Percentiles rank a stretch among this genome's conserved stretches.
These are phyloP conservation scores for Phylloscopus trochiloides DNA, from an alignment of 2,113 vertebrate species.

Conservation along the genomic window DNA sequence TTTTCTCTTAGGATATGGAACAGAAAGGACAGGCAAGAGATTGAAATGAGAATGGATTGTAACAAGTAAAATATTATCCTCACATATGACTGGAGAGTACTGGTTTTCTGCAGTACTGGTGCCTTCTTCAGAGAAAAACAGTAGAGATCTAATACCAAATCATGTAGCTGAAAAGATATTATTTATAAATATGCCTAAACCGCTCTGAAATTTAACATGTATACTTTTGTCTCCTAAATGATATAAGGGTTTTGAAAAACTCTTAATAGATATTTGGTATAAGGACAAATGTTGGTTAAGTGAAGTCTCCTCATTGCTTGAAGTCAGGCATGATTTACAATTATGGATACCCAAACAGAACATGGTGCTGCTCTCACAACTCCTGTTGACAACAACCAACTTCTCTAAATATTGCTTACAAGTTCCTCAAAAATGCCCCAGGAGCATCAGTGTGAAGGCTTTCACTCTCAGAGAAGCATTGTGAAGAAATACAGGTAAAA, in stretches of 20 bases:
- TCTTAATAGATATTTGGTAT: not conserved
- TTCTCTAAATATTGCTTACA: not conserved
- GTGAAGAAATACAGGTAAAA: not conserved
- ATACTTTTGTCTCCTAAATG: not conserved
- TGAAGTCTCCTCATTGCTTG: not conserved
- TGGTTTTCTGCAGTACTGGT: not conserved
- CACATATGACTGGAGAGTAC: rapidly evolving
- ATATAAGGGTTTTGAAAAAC: not conserved
- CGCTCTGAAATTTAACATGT: not conserved
- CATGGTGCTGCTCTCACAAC: not conserved
- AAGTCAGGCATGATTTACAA: not conserved
- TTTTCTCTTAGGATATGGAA: not conserved
- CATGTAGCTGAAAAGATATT: not conserved
- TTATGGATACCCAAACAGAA: not conserved
- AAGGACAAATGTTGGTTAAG: not conserved
- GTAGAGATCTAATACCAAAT: not conserved
- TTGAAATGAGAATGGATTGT: not conserved
- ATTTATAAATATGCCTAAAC: not conserved
- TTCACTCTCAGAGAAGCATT: not conserved
- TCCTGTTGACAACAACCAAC: not conserved
- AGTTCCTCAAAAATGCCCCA: not conserved
- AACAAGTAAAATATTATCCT: not conserved
- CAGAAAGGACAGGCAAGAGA: not conserved
- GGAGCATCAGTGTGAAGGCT: rapidly evolving
- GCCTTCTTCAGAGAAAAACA: not conserved